phyloP scores from a whole-genome alignment of 2,113 vertebrate genomes.

The Paramisgurnus dabryanus region DNA sequence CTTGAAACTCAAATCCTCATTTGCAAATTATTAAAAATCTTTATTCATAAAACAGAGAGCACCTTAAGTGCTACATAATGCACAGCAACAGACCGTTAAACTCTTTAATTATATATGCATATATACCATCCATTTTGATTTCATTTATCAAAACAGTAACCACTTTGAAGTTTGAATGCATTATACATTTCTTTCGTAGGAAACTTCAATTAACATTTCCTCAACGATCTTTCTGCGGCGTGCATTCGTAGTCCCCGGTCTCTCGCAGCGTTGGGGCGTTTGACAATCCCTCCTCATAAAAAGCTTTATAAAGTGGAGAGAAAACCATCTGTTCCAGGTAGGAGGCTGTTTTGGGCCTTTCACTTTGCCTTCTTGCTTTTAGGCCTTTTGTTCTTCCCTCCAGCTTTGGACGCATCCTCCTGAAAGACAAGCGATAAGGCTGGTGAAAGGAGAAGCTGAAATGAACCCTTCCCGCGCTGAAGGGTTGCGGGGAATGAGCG shows the following conservation, averaged over 20 bases:
- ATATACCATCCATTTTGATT: too few species aligned
- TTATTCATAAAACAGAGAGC: slow-evolving; percentile 22
- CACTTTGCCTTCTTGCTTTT: slow-evolving; percentile 76
- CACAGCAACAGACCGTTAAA: neutral
- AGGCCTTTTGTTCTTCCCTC: slow-evolving; percentile 68
- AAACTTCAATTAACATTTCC: neutral
- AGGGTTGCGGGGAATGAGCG: neutral
- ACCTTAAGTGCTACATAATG: neutral
- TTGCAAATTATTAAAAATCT: slow-evolving; percentile 47
- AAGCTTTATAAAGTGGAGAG: neutral
- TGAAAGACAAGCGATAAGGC: slow-evolving; percentile 52
- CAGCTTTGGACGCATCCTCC: slow-evolving; percentile 71
- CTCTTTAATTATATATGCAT: neutral
- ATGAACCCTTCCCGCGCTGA: neutral
- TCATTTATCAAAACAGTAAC: too few species aligned
- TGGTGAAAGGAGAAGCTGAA: slow-evolving; percentile 5
- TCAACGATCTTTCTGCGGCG: neutral
- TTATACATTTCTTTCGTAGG: neutral
- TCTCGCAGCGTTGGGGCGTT: neutral
- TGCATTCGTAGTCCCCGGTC: neutral
- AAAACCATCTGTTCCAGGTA: neutral
- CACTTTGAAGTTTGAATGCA: neutral
- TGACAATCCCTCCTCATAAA: neutral
- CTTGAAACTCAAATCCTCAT: slow-evolving; percentile 19
- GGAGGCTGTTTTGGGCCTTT: slow-evolving; percentile 36